Conservation (phyloP, 1,140 invertebrate species). For the Helicoverpa zea region DNA sequence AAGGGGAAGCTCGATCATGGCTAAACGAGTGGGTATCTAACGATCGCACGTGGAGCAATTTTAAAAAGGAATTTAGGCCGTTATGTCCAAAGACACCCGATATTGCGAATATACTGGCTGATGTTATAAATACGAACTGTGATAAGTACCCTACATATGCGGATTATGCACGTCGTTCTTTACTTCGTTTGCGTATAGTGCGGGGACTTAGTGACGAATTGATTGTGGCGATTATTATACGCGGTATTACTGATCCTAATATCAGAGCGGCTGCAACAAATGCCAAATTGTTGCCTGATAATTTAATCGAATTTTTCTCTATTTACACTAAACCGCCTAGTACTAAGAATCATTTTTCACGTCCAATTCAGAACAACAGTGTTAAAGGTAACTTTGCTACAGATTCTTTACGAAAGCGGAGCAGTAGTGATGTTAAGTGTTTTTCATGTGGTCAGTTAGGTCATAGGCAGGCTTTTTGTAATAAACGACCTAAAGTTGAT, state of each 20-base stretch:
- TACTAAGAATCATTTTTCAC: neutral
- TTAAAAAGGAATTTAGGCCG: neutral
- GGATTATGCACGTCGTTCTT: neutral
- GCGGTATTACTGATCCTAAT: neutral
- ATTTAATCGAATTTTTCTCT: neutral
- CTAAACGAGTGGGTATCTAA: neutral
- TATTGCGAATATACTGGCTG: neutral
- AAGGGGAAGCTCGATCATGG: neutral
- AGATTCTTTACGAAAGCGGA: neutral
- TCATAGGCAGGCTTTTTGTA: neutral
- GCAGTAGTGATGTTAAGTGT: neutral
- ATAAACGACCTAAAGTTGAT: neutral
- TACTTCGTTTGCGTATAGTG: too few relatives aligned
- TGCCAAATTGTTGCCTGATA: neutral
- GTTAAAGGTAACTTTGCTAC: neutral
- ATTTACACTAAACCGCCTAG: neutral
- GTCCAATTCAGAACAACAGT: too few relatives aligned
- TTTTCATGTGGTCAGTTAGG: neutral
- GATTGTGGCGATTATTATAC: neutral
- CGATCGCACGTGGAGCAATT: neutral
- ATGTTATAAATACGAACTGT: neutral
- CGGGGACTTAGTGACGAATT: too few relatives aligned
- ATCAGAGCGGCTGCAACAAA: neutral
- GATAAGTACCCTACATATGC: neutral
- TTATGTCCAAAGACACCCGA: neutral